Evolutionary conservation across 2,113 vertebrate genomes (phyloP), one percentile per base, ranked within the genome.

Genomic region (Toxotes jaculatrix): DNA sequence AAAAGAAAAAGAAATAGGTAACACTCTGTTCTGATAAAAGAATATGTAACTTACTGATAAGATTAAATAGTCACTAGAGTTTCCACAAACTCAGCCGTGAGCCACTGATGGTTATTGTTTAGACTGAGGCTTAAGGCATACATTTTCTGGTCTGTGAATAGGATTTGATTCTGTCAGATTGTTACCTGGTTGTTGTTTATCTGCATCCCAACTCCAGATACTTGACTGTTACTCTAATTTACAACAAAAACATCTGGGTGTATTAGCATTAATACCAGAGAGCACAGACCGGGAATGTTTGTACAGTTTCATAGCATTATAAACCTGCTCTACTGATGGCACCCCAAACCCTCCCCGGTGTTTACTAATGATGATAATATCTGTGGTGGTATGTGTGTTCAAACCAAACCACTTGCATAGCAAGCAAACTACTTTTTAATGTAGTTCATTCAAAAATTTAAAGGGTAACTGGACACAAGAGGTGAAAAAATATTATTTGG

Each of bases 11-110:
- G 13, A 61, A 3, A 1, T 11, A 5, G 27, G 34, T 53, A 40
- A 16, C 61, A 72, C 43, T 12, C 27, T 71, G 69, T 31, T 79
- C 57, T 51, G 27, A 69, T 73, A 57, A 11, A 56, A 16, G 14
- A 47, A 65, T 47, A 55, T 66, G 3, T 55, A 38, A 63, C 21
- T 61, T 57, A 11, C 34, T 77, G 36, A 84, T 73, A 53, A 78
- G 43, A 87, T 53, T 12, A 43, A 64, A 57, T 55, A 67, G 9
- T 59, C 16, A 71, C 57, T 14, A 42, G 31, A 45, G 72, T 45
- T 79, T 79, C 59, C 53, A 70, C 7, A 42, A 17, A 82, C n/a
- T 1, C 32, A 19, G 4, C 13, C 0, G 0, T 57, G 27, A 57
- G 9, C 23, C 62, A 82, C 32, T 0, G 14, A 31, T 64, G 12